phyloP scores from a whole-genome alignment of 2,113 vertebrate genomes.

The Channa argus region DNA sequence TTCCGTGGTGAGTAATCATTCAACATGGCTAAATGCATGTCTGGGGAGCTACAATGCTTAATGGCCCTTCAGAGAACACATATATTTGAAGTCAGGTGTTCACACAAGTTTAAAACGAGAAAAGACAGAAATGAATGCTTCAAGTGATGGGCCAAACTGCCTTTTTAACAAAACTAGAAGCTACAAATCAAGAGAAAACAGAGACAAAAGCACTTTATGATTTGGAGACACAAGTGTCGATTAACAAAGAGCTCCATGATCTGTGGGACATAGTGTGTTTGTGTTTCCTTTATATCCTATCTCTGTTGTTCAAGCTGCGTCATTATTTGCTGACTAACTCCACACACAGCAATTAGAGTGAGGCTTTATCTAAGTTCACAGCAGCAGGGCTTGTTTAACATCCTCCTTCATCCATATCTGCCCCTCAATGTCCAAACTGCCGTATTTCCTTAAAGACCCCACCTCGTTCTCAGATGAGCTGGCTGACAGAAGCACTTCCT shows the following conservation, averaged over 20 bases:
- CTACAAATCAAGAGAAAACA: slow-evolving; percentile 27
- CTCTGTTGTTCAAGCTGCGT: slow-evolving; percentile 33
- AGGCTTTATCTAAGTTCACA: slow-evolving; percentile 47
- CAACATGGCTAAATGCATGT: slow-evolving; percentile 44
- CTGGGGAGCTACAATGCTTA: slow-evolving; percentile 46
- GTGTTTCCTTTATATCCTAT: slow-evolving; percentile 26
- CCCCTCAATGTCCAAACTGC: slow-evolving; percentile 2
- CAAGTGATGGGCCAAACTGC: slow-evolving; percentile 26
- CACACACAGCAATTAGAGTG: slow-evolving; percentile 12
- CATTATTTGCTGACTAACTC: slow-evolving; percentile 61
- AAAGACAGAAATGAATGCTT: slow-evolving; percentile 29
- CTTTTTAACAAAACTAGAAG: slow-evolving; percentile 34
- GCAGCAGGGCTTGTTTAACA: slow-evolving; percentile 16
- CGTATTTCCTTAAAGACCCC: neutral
- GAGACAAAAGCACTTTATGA: slow-evolving; percentile 6
- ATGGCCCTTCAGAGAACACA: slow-evolving; percentile 42
- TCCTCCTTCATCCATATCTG: slow-evolving; percentile 7
- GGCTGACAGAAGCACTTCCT: slow-evolving; percentile 97
- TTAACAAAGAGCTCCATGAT: slow-evolving; percentile 11
- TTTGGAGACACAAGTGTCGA: slow-evolving; percentile 16
- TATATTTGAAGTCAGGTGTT: slow-evolving; percentile 40
- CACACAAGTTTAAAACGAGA: slow-evolving; percentile 11
- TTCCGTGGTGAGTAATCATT: slow-evolving; percentile 57
- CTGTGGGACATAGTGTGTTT: slow-evolving; percentile 16
- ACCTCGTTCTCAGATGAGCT: slow-evolving; percentile 99